phyloP scores from a whole-genome alignment of 2,113 vertebrate genomes.

The human (Homo sapiens) region DNA sequence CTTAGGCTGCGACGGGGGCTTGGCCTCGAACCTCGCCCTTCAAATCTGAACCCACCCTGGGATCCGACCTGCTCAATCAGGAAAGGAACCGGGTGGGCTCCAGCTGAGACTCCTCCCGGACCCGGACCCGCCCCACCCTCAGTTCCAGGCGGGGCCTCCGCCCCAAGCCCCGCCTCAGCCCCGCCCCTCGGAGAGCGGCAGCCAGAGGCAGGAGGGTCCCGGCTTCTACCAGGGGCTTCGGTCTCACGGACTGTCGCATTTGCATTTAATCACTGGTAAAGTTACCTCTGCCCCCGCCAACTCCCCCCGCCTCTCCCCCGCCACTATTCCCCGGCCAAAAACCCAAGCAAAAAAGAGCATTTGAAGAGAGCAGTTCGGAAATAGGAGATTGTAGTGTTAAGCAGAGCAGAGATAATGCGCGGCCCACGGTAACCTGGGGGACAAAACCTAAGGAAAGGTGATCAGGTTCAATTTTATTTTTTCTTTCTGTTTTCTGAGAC shows the following conservation, averaged over 20 bases:
- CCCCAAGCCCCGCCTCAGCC: not conserved
- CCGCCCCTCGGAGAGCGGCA: rapidly evolving
- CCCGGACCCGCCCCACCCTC: not conserved
- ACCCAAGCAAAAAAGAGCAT: not conserved
- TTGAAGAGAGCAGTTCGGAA: not conserved
- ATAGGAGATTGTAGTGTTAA: not conserved
- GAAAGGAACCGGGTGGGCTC: not conserved
- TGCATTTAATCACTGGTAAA: not conserved
- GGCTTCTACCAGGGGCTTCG: rapidly evolving
- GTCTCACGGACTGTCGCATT: not conserved
- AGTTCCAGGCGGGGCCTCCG: not conserved
- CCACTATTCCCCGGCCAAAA: not conserved
- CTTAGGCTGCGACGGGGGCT: rapidly evolving
- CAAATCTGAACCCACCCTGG: not conserved
- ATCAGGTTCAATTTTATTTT: not conserved
- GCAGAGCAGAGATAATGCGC: not conserved
- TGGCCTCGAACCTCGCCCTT: not conserved
- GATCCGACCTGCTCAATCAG: not conserved
- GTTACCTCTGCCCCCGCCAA: not conserved
- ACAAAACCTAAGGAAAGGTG: not conserved
- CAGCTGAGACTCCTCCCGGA: not conserved
- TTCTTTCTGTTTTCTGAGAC: too few species aligned
- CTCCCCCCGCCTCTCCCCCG: not conserved
- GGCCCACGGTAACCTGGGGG: not conserved
- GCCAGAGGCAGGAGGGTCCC: rapidly evolving